Evolutionary conservation across 2,888 invertebrate species (phyloP), one percentile per base, ranked within the genome.

Genomic region (Sceliomorpha sp.): DNA sequence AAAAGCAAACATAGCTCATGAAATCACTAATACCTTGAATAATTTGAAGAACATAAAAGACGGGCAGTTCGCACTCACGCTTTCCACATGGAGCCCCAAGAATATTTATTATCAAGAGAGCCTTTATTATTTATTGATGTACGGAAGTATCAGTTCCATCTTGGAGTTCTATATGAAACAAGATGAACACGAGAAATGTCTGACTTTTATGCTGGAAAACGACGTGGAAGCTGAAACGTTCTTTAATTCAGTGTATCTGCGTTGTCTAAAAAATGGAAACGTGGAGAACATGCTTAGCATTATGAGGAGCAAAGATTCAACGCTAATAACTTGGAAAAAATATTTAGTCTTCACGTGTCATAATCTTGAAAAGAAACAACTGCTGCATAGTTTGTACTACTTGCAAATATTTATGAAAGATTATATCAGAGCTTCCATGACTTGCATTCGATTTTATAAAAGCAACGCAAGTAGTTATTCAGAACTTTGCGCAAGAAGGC

Each of bases 111-210:
- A 93, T 77, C 92, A 93, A 64, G 97, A 97, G 88, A 95, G 95
- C 77, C 87, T 95, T 1, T 95, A 93, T 85, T 98, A 97, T 86
- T 89, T 97, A 1, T 90, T 91, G 1, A 93, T 92, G 62, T 97
- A 96, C 80, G 97, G 96, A 0, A 94, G 93, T 1, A 93, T 93
- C 79, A 89, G 91, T 0, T 93, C 93, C 6, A 91, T 95, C 51
- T 90, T 96, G 48, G 91, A 92, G 60, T 97, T 96, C 83, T 93
- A 93, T 73, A 90, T 95, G 75, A 92, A 92, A 59, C 93, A 95
- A 74, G 92, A 93, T 8, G 92, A 93, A 72, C 89, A 94, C 73
- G 88, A 89, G 3, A 92, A 93, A 47, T 94, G 95, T 5, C 89
- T 96, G 5, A 89, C 90, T 50, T 94, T 94, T 78, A 92, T 94